Conservation (phyloP, 2,113 vertebrate species). For the Corythoichthys intestinalis region DNA sequence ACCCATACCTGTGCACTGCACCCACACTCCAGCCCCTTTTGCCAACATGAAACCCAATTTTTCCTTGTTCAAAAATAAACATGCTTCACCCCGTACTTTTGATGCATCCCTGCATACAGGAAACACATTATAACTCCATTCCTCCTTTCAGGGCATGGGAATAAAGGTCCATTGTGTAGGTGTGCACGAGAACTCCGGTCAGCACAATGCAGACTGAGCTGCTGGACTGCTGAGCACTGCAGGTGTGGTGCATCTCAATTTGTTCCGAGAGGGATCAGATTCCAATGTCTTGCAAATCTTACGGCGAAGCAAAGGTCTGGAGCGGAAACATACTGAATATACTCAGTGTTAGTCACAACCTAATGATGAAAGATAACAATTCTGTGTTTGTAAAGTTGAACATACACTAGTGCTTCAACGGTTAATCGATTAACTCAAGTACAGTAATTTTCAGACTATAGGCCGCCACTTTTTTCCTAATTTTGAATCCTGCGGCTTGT, state of each 20-base stretch:
- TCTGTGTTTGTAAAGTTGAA: no score
- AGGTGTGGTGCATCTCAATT: constrained; percentile 66
- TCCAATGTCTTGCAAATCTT: constrained; percentile 63
- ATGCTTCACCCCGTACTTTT: constrained; percentile 6
- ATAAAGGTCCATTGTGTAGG: constrained; percentile 48
- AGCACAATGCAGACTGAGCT: constrained; percentile 59
- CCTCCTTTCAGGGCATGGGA: constrained; percentile 19
- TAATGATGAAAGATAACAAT: no score
- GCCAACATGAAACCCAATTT: neutral
- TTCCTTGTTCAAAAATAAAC: neutral
- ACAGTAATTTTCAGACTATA: no score
- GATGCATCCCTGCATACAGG: neutral
- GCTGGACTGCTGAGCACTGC: constrained; percentile 68
- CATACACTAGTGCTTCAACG: no score
- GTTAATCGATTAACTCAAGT: no score
- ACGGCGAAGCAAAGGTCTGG: constrained; percentile 31
- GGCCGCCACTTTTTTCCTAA: no score
- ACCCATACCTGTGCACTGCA: constrained; percentile 18
- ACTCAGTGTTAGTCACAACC: neutral
- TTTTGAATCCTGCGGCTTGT: no score
- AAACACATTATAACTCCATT: constrained; percentile 5
- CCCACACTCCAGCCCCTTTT: neutral
- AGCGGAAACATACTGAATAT: constrained; percentile 41
- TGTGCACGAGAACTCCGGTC: constrained; percentile 50
- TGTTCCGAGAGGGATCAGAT: constrained; percentile 65